Base-by-base conservation (phyloP, 2,888 invertebrate species). In the Leucoptera coffeella region DNA sequence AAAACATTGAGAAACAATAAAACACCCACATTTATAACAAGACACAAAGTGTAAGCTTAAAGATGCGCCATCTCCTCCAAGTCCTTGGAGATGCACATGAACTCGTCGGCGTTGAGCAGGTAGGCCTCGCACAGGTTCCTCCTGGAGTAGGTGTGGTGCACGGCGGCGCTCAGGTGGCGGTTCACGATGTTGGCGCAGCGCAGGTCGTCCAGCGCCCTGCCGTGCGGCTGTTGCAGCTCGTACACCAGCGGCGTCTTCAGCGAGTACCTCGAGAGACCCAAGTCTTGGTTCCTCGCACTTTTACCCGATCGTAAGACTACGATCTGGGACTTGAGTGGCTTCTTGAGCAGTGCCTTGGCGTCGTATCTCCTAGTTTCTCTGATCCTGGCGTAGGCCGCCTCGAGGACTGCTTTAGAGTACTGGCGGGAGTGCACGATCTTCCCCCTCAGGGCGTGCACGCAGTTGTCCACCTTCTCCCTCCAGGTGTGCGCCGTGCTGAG, bases 111-210 rank as follows among this genome's bases (percentile, higher is more conserved):
- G 11, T 20, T 24, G 12, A 30, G 7, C 8, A 23, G 11, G 21
- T 29, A 31, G 1, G 29, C 22, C 5, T 32, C 33, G n/a, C 35
- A 33, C 7, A 27, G 29, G 26, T 35, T 35, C 6, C n/a, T 29
- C 14, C 28, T 24, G 2, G 28, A 13, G 15, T 29, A 35, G 2
- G 17, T 14, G 12, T 32, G 25, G 3, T 29, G 6, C 2, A 28
- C 14, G 7, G 20, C 26, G 2, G 27, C n/a, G 4, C 29, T 32
- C 6, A 35, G 15, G 17, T 32, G 26, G 9, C 25, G 27, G 11
- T 36, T 36, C 3, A 36, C 19, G 3, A 32, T 27, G 10, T 28
- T 9, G 6, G 32, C 12, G 17, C 29, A 29, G 7, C 26, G 20
- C 9, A 33, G 24, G 22, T 33, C 31, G 10, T 26, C 20, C 4